Conservation (phyloP, 2,888 invertebrate species). For the Acleris laterana region DNA sequence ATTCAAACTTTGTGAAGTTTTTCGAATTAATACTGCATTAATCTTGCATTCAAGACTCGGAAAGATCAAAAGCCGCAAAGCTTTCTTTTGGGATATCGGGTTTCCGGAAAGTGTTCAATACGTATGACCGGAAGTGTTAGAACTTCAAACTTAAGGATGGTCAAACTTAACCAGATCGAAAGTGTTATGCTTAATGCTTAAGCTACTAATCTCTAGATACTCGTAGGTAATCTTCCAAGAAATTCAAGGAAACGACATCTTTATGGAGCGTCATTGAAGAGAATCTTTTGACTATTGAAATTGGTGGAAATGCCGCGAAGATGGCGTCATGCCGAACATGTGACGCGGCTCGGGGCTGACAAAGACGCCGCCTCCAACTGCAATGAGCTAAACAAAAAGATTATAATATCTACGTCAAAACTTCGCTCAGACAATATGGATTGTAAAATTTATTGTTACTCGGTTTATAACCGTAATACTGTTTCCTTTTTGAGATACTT, state of each 20-base stretch:
- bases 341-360: conserved; percentile 39
- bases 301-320: conserved; percentile 45
- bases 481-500: conserved; percentile 46
- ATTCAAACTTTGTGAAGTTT: conserved; percentile 37
- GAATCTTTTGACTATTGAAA: conserved; percentile 26
- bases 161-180: not conserved
- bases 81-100: conserved; percentile 1
- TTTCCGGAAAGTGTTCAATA: conserved; percentile 22
- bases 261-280: conserved; percentile 14
- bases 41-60: conserved; percentile 14
- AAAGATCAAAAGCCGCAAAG: conserved; percentile 7
- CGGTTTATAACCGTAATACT: conserved; percentile 54
- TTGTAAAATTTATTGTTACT: conserved; percentile 67
- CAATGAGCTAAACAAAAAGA: conserved; percentile 57
- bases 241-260: not conserved
- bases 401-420: conserved; percentile 54
- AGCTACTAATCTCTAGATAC: conserved; percentile 10
- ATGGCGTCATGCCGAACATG: conserved; percentile 48
- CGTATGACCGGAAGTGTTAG: conserved; percentile 16
- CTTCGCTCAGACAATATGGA: conserved; percentile 55
- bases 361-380: conserved; percentile 55
- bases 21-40: conserved; percentile 19
- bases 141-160: conserved; percentile 7
- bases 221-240: not conserved
- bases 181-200: conserved; percentile 9